phyloP scores from a whole-genome alignment of 2,113 vertebrate genomes.

The Ophthalmolycus amberensis region DNA sequence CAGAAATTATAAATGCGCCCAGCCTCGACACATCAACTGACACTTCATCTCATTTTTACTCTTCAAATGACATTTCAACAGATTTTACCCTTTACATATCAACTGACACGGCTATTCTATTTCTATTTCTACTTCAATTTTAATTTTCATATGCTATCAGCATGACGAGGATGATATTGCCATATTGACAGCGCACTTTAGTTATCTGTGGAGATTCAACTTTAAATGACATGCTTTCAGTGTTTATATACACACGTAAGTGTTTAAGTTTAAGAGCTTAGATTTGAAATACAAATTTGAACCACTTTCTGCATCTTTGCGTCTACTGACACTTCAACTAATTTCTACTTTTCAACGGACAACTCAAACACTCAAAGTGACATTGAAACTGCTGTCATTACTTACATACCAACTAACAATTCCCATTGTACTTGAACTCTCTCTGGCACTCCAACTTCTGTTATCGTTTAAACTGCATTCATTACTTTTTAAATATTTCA shows the following conservation, averaged over 20 bases:
- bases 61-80: background rate
- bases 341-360: background rate
- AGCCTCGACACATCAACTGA: background rate
- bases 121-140: background rate
- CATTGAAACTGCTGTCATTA: background rate
- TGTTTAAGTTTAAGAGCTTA: background rate
- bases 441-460: background rate
- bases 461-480: background rate
- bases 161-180: background rate
- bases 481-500: slow-evolving; percentile 1
- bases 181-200: background rate
- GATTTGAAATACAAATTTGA: background rate
- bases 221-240: background rate
- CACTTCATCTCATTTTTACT: background rate
- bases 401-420: background rate
- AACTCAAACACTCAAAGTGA: background rate
- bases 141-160: background rate
- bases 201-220: background rate
- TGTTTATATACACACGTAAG: background rate
- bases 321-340: background rate
- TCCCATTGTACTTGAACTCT: background rate
- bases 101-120: background rate
- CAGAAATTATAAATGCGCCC: background rate
- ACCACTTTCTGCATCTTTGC: background rate
- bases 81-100: background rate